phyloP scores from a whole-genome alignment of 2,113 vertebrate species.

The Leucopternis melanops region DNA sequence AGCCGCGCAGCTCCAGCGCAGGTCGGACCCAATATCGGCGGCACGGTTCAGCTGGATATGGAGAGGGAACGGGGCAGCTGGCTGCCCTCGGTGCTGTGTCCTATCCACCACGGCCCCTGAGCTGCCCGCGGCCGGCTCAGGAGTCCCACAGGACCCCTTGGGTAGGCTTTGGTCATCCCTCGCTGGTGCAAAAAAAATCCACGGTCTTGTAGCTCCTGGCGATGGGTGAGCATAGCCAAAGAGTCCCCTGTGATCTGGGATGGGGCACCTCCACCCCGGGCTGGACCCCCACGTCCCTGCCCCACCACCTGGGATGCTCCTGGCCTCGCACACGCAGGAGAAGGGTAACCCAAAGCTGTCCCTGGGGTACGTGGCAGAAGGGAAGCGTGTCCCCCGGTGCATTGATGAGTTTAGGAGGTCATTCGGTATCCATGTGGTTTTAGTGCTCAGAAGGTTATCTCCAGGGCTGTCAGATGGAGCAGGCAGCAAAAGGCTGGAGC shows the following conservation, averaged over 20 bases:
- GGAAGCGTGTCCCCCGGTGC: accelerated
- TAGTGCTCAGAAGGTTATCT: accelerated
- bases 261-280: accelerated
- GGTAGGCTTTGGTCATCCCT: background rate
- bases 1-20: no score
- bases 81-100: background rate
- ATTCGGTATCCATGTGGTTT: no score
- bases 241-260: accelerated
- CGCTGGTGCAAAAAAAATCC: accelerated
- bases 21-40: no score
- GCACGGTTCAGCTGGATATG: background rate
- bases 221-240: background rate
- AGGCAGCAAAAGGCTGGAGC: background rate
- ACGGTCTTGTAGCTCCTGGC: accelerated
- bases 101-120: accelerated
- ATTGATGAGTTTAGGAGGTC: background rate
- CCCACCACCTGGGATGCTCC: background rate
- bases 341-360: background rate
- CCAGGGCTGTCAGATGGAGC: background rate
- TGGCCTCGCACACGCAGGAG: accelerated
- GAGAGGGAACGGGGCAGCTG: background rate
- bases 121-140: background rate
- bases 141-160: background rate
- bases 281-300: background rate
- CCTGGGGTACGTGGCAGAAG: background rate